Conservation (phyloP, 2,888 invertebrate genomes). For the Sisyra nigra region DNA sequence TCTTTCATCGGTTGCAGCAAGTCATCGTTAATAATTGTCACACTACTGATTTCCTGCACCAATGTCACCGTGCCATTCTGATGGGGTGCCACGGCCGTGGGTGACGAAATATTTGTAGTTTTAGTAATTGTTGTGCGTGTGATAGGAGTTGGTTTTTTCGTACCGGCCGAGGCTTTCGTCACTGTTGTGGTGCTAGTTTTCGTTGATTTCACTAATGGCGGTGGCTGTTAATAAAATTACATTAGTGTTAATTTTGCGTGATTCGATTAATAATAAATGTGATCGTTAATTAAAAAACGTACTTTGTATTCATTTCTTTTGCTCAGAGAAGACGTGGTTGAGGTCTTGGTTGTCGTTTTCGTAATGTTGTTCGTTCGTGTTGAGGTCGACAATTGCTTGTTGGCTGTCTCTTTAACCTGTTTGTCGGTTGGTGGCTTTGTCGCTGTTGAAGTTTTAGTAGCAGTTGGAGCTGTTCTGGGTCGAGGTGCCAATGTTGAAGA, state of each 20-base stretch:
- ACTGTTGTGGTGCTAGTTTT: conserved; percentile 17
- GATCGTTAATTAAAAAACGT: conserved; percentile 7
- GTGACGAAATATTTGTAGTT: conserved; percentile 16
- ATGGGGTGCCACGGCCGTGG: conserved; percentile 13
- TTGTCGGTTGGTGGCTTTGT: conserved; percentile 28
- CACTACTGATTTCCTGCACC: conserved; percentile 14
- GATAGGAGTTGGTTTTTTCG: conserved; percentile 11
- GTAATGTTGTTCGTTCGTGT: conserved; percentile 19
- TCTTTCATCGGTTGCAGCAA: conserved; percentile 22
- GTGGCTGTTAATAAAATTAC: conserved; percentile 5
- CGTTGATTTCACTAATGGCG: conserved; percentile 18
- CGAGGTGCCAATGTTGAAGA: not conserved
- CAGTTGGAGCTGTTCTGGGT: conserved; percentile 11
- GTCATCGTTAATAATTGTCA: conserved; percentile 10
- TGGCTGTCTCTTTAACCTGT: conserved; percentile 51
- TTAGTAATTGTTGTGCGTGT: conserved; percentile 12
- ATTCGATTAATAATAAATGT: conserved; percentile 3
- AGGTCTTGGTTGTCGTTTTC: conserved; percentile 14
- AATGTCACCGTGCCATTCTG: conserved; percentile 14
- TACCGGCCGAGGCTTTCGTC: conserved; percentile 13
- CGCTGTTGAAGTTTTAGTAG: conserved; percentile 16
- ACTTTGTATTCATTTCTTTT: conserved; percentile 22
- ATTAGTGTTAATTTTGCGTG: conserved; percentile 15
- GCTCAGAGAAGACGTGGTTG: conserved; percentile 17
- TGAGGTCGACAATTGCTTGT: conserved; percentile 37